A percentile compares a stretch with the other conserved stretches of the same genome.
These are phyloP conservation scores for Odontomyia ornata DNA, from an alignment of 2,888 invertebrate genomes.

Conservation along the genomic window DNA sequence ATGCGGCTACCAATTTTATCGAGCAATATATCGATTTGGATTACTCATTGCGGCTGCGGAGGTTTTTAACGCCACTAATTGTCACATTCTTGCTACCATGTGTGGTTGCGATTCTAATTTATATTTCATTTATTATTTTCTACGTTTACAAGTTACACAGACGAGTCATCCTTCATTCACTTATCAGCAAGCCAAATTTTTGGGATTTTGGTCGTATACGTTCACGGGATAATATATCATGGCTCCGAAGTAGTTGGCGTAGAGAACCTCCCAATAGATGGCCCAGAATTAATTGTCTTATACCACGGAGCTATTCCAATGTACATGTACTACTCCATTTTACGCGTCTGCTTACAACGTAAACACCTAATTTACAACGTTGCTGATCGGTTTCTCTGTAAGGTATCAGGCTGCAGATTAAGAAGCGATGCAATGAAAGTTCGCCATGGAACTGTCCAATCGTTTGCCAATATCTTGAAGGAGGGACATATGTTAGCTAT, in stretches of 20 bases:
- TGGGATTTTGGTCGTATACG: conserved; percentile 88
- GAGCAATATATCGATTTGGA: too few species aligned
- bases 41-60: too few species aligned
- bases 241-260: conserved; percentile 77
- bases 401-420: conserved; percentile 89
- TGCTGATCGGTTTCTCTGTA: conserved; percentile 93
- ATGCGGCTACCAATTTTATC: too few species aligned
- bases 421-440: too few species aligned
- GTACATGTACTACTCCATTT: conserved; percentile 93
- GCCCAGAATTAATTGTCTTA: conserved; percentile 90
- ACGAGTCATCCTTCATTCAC: conserved; percentile 65
- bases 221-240: conserved; percentile 94
- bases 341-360: too few species aligned
- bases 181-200: too few species aligned
- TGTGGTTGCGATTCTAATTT: too few species aligned
- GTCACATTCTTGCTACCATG: too few species aligned
- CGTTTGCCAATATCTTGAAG: conserved; percentile 94
- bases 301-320: conserved; percentile 98
- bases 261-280: conserved; percentile 87
- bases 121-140: too few species aligned
- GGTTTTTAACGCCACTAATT: too few species aligned
- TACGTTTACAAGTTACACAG: too few species aligned
- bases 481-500: too few species aligned
- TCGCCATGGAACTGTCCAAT: conserved; percentile 95
- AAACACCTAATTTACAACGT: conserved; percentile 85